Evolutionary conservation across 2,888 invertebrate species (phyloP).

Genomic region (Volucella zonaria): DNA sequence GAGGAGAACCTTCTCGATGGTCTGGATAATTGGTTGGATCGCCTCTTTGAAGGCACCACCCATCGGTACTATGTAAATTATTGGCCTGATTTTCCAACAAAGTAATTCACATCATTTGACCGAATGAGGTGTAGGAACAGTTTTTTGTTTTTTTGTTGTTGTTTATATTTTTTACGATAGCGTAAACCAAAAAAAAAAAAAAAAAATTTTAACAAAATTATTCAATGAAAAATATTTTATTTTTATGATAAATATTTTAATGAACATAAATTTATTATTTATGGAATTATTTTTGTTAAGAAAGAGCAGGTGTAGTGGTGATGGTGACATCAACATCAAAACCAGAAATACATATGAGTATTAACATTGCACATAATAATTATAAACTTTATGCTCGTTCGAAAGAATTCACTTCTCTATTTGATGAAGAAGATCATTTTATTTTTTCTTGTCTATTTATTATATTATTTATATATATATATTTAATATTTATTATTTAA

Average conservation of each 20-base stretch:
- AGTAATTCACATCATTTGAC: slow-evolving; percentile 83
- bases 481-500: too few species aligned
- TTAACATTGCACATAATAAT: too few species aligned
- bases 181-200: slow-evolving; percentile 46
- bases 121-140: slow-evolving; percentile 2
- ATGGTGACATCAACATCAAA: not conserved
- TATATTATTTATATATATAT: too few species aligned
- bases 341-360: not conserved
- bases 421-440: too few species aligned
- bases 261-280: slow-evolving; percentile 47
- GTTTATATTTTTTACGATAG: slow-evolving; percentile 49
- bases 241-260: slow-evolving; percentile 2
- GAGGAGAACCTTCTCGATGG: slow-evolving; percentile 94
- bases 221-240: slow-evolving; percentile 39
- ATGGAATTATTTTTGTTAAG: slow-evolving; percentile 38
- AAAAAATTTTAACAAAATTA: slow-evolving; percentile 36
- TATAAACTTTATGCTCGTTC: too few species aligned
- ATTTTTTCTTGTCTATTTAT: too few species aligned
- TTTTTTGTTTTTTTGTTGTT: slow-evolving; percentile 46
- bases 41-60: slow-evolving; percentile 97
- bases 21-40: slow-evolving; percentile 97
- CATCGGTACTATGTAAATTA: slow-evolving; percentile 97
- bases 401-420: too few species aligned
- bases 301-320: slow-evolving; percentile 15
- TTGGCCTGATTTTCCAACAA: slow-evolving; percentile 98